Evolutionary conservation across 2,113 vertebrate species (phyloP).

Genomic region (Prionailurus bengalensis): DNA sequence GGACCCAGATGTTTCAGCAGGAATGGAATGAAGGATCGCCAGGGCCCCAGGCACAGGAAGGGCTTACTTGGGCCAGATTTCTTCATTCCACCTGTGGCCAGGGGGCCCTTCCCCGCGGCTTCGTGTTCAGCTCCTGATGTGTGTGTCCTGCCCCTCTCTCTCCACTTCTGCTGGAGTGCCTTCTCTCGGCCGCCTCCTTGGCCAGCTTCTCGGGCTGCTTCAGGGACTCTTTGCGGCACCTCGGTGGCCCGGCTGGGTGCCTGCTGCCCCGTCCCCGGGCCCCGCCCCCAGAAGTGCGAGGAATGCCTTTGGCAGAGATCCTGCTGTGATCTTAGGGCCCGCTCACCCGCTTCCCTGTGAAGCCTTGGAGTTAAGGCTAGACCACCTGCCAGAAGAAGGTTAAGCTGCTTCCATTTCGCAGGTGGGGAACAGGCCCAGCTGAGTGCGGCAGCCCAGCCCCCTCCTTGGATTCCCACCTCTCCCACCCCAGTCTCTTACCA

Average conservation of each 20-base stretch:
- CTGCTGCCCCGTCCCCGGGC: not conserved
- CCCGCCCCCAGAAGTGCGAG: not conserved
- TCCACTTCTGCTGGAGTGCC: too few relatives aligned
- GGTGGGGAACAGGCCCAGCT: not conserved
- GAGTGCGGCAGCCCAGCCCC: not conserved
- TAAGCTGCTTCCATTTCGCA: not conserved
- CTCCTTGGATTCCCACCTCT: not conserved
- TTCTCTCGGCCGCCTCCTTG: fast-evolving
- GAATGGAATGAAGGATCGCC: not conserved
- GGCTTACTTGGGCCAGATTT: not conserved
- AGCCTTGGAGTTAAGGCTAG: too few relatives aligned
- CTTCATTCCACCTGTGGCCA: not conserved
- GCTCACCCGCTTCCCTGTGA: too few relatives aligned
- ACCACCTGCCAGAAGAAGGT: too few relatives aligned
- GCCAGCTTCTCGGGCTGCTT: not conserved
- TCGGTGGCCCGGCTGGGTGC: not conserved
- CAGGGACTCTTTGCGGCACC: too few relatives aligned
- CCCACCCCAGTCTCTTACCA: not conserved
- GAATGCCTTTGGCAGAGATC: too few relatives aligned
- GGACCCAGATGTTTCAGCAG: not conserved
- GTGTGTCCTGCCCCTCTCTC: not conserved
- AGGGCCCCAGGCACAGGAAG: not conserved
- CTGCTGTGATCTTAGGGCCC: too few relatives aligned
- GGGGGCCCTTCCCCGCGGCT: not conserved
- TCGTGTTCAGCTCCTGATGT: not conserved